Base-by-base conservation (phyloP, 2,888 invertebrate species). In the Cheilosia impressa region DNA sequence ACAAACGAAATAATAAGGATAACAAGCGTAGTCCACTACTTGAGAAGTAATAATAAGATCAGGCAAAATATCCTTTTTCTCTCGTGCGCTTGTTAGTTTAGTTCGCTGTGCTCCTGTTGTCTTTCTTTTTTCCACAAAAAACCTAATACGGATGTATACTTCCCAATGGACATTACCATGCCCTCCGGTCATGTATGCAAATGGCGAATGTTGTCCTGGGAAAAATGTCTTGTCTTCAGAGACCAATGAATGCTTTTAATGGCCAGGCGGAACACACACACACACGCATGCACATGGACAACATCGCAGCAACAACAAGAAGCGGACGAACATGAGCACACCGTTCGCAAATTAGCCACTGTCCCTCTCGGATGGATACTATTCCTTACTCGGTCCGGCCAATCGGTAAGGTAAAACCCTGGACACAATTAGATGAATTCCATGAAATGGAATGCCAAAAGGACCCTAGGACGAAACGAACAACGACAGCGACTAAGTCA, bases 271-370 rank as follows among this genome's bases (percentile, higher is more conserved):
- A 66, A n/a, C 22, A 65, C 79, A 69, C 31, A 19, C 45, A 60
- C n/a, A 43, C 41, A 60, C 27, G 38, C 53, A 60, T 19, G 19
- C 53, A 65, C 10, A 47, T 52, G 24, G 55, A 55, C 31, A 73
- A 71, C 66, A 85, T 65, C 75, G n/a, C n/a, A 75, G 50, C 80
- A 81, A 81, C 72, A 85, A 73, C 68, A 31, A 9, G 63, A 80
- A 80, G 75, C 53, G 60, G 52, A 75, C 69, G 69, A 80, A 85
- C 77, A 81, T 58, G 85, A 71, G 68, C 72, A 81, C 81, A 85
- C 68, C 72, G 81, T 81, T 85, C 66, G 76, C 85, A 85, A 85
- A 85, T 85, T 85, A 85, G 85, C 85, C 85, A 85, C 80, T 85
- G 85, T 85, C 85, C 85, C 66, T 79, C 73, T 72, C 41, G 75